Conservation (phyloP, 2,797 vertebrate genomes). For the Lagorchestes hirsutus region DNA sequence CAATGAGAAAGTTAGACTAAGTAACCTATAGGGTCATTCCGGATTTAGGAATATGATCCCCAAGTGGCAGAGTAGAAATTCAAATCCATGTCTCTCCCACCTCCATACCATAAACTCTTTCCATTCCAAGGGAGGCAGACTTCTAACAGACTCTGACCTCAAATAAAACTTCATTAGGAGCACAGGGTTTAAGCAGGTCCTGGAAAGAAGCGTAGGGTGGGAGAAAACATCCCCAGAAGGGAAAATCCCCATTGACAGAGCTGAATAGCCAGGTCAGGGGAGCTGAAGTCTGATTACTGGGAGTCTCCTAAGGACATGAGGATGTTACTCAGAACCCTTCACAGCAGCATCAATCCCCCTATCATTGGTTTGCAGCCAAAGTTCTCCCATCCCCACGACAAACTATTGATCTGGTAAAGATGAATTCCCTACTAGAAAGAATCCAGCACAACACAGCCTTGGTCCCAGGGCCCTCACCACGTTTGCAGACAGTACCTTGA, state of each 20-base stretch:
- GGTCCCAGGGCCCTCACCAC: not conserved
- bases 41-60: no score
- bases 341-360: not conserved
- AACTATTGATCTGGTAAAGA: not conserved
- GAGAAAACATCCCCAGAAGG: not conserved
- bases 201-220: not conserved
- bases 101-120: not conserved
- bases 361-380: not conserved
- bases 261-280: not conserved
- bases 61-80: not conserved
- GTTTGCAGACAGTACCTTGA: not conserved
- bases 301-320: not conserved
- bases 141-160: not conserved
- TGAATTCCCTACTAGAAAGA: constrained; percentile 57
- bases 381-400: constrained; percentile 5
- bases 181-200: not conserved
- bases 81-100: not conserved
- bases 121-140: not conserved
- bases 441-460: constrained; percentile 57
- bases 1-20: not conserved
- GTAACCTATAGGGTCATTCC: no score
- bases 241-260: not conserved
- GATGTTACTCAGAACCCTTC: not conserved
- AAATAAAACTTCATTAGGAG: not conserved
- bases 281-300: not conserved